phyloP scores from a whole-genome alignment of 1,140 invertebrate species.

The Stegodyphus mimosarum region DNA sequence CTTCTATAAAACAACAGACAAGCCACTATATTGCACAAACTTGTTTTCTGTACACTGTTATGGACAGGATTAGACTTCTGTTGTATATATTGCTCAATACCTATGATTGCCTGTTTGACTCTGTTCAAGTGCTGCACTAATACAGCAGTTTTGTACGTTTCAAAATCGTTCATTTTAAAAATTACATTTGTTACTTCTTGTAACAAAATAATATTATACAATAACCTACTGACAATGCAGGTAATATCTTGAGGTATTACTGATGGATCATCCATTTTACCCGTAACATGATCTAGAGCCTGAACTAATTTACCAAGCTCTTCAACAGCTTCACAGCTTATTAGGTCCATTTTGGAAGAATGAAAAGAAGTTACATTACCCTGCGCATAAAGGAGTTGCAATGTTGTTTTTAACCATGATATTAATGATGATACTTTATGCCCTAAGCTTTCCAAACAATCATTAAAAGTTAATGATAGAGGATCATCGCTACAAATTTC shows the following conservation, averaged over 20 bases:
- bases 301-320: conserved; percentile 33
- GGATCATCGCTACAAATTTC: conserved; percentile 10
- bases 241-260: conserved; percentile 16
- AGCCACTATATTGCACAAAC: conserved; percentile 49
- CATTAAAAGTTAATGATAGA: conserved; percentile 11
- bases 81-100: conserved; percentile 43
- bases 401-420: conserved; percentile 43
- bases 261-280: conserved; percentile 32
- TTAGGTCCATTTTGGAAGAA: conserved; percentile 29
- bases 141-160: conserved; percentile 45
- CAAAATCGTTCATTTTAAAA: conserved; percentile 55
- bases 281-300: conserved; percentile 38
- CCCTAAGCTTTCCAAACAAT: conserved; percentile 40
- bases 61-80: conserved; percentile 38
- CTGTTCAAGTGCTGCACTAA: conserved; percentile 43
- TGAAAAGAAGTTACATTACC: conserved; percentile 38
- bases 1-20: conserved; percentile 40
- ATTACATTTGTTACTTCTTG: conserved; percentile 51
- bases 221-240: conserved; percentile 18
- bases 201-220: conserved; percentile 46
- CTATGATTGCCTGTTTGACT: conserved; percentile 36
- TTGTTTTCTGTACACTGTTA: conserved; percentile 18
- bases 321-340: conserved; percentile 32
- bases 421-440: conserved; percentile 41
- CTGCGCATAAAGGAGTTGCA: conserved; percentile 48